Conservation (phyloP, 2,113 vertebrate genomes). For the Ictidomys tridecemlineatus region DNA sequence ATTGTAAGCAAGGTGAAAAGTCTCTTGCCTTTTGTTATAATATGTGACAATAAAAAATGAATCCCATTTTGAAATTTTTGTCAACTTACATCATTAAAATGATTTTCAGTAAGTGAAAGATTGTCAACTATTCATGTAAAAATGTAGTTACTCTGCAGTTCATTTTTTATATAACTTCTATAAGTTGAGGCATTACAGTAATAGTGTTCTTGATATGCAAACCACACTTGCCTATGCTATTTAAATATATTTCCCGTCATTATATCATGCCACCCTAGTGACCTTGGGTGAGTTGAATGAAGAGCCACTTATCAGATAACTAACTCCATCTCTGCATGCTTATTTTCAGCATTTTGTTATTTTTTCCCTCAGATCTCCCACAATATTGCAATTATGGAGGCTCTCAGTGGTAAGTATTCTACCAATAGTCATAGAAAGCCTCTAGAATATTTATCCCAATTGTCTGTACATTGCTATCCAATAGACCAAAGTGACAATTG, state of each 20-base stretch:
- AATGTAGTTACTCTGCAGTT: not conserved
- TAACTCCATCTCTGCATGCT: not conserved
- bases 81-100: constrained; percentile 47
- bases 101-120: constrained; percentile 42
- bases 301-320: not conserved
- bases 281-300: not conserved
- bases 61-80: constrained; percentile 28
- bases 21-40: constrained; percentile 44
- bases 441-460: not conserved
- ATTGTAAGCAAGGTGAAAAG: not conserved
- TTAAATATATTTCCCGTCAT: not conserved
- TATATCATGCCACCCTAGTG: not conserved
- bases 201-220: constrained; percentile 26
- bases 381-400: not conserved
- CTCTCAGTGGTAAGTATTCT: not conserved
- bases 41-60: not conserved
- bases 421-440: not conserved
- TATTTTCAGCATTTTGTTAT: not conserved
- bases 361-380: not conserved
- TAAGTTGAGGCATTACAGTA: constrained; percentile 18
- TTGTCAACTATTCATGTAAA: not conserved
- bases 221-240: not conserved
- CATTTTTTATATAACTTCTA: constrained; percentile 45
- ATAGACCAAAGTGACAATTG: constrained; percentile 4
- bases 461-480: not conserved